phyloP scores from a whole-genome alignment of 2,113 vertebrate genomes.

The Chloropsis hardwickii region DNA sequence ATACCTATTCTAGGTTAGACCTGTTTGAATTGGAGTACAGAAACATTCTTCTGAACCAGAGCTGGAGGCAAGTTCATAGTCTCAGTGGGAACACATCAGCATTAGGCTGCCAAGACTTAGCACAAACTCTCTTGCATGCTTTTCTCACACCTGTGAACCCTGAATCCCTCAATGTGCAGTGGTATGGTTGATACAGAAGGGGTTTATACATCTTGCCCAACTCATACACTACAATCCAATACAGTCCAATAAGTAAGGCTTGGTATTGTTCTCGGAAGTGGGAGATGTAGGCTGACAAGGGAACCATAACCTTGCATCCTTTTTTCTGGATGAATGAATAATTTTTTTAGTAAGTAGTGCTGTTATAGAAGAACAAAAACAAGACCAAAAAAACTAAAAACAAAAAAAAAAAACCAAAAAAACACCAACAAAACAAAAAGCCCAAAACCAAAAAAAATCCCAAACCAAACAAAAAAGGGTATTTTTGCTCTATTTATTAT shows the following conservation, averaged over 20 bases:
- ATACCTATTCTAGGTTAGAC: background rate
- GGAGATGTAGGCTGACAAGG: background rate
- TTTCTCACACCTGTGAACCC: background rate
- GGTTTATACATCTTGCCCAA: background rate
- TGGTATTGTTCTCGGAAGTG: background rate
- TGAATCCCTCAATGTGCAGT: background rate
- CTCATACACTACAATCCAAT: fast-evolving
- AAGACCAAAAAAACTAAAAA: too few relatives aligned
- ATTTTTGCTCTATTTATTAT: background rate
- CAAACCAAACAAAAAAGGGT: fast-evolving
- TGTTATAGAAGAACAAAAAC: background rate
- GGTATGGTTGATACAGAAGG: background rate
- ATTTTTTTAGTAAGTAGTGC: background rate
- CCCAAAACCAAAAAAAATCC: too few relatives aligned
- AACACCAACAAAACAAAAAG: background rate
- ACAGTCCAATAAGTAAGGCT: background rate
- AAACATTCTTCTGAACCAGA: background rate
- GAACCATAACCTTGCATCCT: background rate
- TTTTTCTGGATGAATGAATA: background rate
- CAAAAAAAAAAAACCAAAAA: background rate
- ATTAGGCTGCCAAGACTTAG: background rate
- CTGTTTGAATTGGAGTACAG: background rate
- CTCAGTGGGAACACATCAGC: background rate
- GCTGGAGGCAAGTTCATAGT: background rate
- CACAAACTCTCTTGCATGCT: background rate